Conservation (phyloP, 35 echinoderm and acorn worm genomes). For the Lytechinus pictus region DNA sequence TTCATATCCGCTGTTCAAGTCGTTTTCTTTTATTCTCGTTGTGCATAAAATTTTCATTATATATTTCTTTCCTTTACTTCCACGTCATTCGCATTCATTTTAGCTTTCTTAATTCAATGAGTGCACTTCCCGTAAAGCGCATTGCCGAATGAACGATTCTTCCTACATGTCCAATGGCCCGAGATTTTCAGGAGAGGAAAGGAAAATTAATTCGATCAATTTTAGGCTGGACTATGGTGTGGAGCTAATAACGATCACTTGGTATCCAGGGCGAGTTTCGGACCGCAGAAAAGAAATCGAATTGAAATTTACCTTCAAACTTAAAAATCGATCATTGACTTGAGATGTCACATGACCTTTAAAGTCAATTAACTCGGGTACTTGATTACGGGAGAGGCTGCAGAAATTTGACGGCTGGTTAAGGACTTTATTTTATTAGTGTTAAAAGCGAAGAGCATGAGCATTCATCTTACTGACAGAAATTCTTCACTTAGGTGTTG, state of each 20-base stretch:
- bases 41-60: no score
- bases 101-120: not conserved
- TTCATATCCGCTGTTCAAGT: not conserved
- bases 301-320: not conserved
- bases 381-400: not conserved
- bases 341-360: not conserved
- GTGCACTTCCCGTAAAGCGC: not conserved
- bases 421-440: constrained; percentile 6
- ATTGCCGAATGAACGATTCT: not conserved
- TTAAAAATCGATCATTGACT: constrained; percentile 20
- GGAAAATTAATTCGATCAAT: not conserved
- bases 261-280: not conserved
- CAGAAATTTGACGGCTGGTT: not conserved
- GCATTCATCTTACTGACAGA: not conserved
- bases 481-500: not conserved
- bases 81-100: not conserved
- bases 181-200: not conserved
- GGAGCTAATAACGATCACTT: not conserved
- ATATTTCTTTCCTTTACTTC: not conserved
- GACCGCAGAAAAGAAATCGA: not conserved
- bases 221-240: not conserved
- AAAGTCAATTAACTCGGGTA: not conserved
- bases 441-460: not conserved
- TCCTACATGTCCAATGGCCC: not conserved
- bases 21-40: not conserved